phyloP scores from a whole-genome alignment of 2,113 vertebrate genomes.

The Hypomesus transpacificus region DNA sequence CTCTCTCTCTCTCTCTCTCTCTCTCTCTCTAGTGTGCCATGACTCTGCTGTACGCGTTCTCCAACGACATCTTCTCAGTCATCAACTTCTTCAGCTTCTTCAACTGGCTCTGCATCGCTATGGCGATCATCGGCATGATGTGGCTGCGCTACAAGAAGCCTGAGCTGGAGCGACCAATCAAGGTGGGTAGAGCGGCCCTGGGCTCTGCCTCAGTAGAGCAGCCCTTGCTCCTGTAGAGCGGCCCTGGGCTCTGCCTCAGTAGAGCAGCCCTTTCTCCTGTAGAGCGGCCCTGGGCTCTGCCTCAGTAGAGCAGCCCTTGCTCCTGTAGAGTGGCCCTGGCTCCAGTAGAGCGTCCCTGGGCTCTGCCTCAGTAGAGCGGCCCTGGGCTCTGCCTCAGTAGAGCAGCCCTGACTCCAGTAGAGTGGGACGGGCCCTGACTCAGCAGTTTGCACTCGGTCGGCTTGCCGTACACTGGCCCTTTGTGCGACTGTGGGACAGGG shows the following conservation, averaged over 20 bases:
- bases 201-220: too few relatives aligned
- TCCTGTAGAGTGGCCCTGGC: too few relatives aligned
- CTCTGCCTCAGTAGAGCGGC: too few relatives aligned
- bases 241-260: not conserved
- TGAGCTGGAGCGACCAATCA: constrained; percentile 90
- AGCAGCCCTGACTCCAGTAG: not conserved
- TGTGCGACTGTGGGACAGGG: constrained; percentile 19
- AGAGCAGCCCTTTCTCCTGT: not conserved
- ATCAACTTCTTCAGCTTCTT: constrained; percentile 99
- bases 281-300: too few relatives aligned
- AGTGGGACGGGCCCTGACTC: not conserved
- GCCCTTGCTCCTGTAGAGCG: too few relatives aligned
- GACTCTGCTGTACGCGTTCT: constrained; percentile 96
- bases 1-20: constrained; percentile 14
- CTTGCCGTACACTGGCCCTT: constrained; percentile 27
- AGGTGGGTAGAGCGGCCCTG: constrained; percentile 72
- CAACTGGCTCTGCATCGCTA: constrained; percentile 97
- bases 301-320: too few relatives aligned
- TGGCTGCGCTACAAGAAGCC: constrained; percentile 94
- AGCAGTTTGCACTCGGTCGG: constrained; percentile 5
- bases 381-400: not conserved
- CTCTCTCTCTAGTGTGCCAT: constrained; percentile 79
- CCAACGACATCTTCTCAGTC: constrained; percentile 93
- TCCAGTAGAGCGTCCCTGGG: too few relatives aligned
- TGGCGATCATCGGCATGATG: constrained; percentile 95